These are phyloP conservation scores for Eolophus roseicapilla DNA, from an alignment of 2,113 vertebrate species.

Conservation along the genomic window DNA sequence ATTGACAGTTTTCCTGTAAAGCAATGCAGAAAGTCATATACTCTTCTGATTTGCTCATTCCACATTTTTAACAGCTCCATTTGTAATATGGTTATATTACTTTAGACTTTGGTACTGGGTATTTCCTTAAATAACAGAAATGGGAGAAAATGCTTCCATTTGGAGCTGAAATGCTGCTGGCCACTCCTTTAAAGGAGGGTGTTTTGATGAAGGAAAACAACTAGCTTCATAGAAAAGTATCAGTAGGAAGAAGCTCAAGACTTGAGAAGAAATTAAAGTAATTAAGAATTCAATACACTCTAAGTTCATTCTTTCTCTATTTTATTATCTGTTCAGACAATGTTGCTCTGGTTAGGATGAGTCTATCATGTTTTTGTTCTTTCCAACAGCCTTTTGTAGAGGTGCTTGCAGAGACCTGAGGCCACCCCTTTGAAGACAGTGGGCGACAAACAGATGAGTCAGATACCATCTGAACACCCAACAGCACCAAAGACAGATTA, in stretches of 20 bases:
- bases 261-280: background rate
- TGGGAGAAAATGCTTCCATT: background rate
- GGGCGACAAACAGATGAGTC: background rate
- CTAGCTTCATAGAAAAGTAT: background rate
- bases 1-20: background rate
- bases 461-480: background rate
- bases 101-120: background rate
- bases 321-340: background rate
- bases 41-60: background rate
- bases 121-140: background rate
- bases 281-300: background rate
- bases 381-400: background rate
- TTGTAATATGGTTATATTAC: background rate
- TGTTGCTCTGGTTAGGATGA: background rate
- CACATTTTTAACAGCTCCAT: background rate
- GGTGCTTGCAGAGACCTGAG: background rate
- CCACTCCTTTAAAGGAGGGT: background rate
- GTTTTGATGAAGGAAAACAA: background rate
- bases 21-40: background rate
- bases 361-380: background rate
- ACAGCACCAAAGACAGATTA: background rate
- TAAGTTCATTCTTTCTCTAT: background rate
- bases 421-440: background rate
- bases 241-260: background rate
- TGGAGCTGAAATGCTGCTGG: background rate